Base-by-base conservation (phyloP, 2,797 vertebrate species). In the Enteromius anoplus region DNA sequence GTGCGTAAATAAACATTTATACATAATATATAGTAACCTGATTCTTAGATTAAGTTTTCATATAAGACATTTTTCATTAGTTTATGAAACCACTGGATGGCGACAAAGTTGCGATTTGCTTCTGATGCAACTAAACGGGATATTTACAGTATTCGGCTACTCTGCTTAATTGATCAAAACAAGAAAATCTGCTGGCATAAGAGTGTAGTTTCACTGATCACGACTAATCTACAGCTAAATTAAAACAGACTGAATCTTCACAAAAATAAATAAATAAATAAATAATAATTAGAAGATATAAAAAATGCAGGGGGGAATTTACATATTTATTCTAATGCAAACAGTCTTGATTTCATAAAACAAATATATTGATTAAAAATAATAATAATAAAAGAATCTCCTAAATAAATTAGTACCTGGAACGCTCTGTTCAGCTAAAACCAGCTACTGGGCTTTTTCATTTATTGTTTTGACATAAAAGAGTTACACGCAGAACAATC, bases 1-100 rank as follows among this genome's bases (percentile, higher is more conserved):
- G 14, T 7, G 2, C 12, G 9, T 72, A 51, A 11, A 72, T 34
- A 21, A 51, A 51, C 3, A 12, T 32, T 1, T 51, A 51, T 32
- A 32, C 10, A 49, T 32, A 2, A 19, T 19, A 71, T 49, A 8
- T 32, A 11, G 49, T 29, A 26, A 29, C 45, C 9, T 47, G 23
- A 71, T 71, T 73, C 70, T 53, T 1, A 29, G 5, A 34, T 34
- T 1, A 1, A 32, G 29, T 71, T 49, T 49, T 9, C 1, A 64
- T 64, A 17, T 32, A 29, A 32, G 60, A 32, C 3, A 5, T 26
- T 42, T 69, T 75, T 81, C 40, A 76, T 55, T 80, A 58, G 17
- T 81, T 32, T 71, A 34, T 62, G 37, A 60, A 77, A 80, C 81
- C 86, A 85, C 77, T 81, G 53, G 86, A 65, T 84, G 84, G 81